Percentiles rank a stretch among this genome's conserved stretches.
These are phyloP conservation scores for Trachelus iudaicus DNA, from an alignment of 2,888 invertebrate species.

Conservation along the genomic window DNA sequence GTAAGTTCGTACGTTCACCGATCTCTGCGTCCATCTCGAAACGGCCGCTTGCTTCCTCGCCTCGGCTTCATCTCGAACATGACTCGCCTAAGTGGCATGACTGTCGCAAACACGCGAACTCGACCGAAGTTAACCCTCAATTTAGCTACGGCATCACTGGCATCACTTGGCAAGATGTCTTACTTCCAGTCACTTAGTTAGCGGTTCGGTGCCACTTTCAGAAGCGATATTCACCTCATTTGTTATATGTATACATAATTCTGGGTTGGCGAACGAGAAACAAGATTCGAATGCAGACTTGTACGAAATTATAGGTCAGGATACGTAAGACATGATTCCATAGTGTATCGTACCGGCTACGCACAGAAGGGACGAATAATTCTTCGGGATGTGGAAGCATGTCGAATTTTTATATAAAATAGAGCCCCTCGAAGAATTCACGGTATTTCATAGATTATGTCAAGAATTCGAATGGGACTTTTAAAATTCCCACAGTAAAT, in stretches of 20 bases:
- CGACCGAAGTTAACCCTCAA: conserved; percentile 49
- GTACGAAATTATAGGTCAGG: too few species aligned
- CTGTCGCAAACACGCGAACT: conserved; percentile 52
- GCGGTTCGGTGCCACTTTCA: conserved; percentile 28
- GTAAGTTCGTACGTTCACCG: background rate
- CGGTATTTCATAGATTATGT: conserved; percentile 41
- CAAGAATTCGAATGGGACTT: conserved; percentile 48
- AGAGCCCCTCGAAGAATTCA: background rate
- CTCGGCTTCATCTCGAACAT: conserved; percentile 10
- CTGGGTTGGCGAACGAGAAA: conserved; percentile 1
- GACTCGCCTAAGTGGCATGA: conserved; percentile 41
- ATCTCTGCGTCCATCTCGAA: background rate
- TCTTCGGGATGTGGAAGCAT: too few species aligned
- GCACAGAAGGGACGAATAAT: too few species aligned
- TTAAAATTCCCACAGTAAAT: conserved; percentile 65
- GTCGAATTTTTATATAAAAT: too few species aligned
- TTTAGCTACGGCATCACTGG: conserved; percentile 38
- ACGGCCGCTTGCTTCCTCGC: conserved; percentile 6
- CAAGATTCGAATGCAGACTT: too few species aligned
- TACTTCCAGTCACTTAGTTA: conserved; percentile 45
- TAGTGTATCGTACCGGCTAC: too few species aligned
- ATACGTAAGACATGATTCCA: too few species aligned
- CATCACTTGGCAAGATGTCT: conserved; percentile 30
- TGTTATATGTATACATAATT: background rate
- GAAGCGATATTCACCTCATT: conserved; percentile 20